Percentiles rank a stretch among this genome's conserved stretches.
Conservation (phyloP, 2,888 invertebrate species). For the Hermodice carunculata region DNA sequence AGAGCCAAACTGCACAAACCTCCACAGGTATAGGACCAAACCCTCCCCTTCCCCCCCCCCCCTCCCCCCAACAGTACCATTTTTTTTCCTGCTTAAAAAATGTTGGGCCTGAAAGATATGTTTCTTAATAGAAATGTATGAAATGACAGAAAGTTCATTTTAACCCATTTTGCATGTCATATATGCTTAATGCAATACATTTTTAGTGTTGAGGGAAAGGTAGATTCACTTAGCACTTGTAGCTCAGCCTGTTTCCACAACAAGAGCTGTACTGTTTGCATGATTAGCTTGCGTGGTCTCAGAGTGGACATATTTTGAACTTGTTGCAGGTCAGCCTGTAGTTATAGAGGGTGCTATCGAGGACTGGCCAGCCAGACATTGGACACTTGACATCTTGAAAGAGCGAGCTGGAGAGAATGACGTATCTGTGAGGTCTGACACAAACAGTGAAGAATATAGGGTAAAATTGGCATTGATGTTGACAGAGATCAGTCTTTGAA, state of each 20-base stretch:
- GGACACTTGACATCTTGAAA: constrained; percentile 41
- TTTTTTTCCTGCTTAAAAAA: too few relatives aligned
- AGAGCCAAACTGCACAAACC: too few relatives aligned
- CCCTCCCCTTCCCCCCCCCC: too few relatives aligned
- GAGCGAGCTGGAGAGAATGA: constrained; percentile 37
- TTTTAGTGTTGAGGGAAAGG: not conserved
- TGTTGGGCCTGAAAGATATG: too few relatives aligned
- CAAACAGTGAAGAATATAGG: constrained; percentile 44
- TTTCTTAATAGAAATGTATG: too few relatives aligned
- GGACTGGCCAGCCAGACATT: constrained; percentile 41
- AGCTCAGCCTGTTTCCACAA: not conserved
- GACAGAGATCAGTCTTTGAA: too few relatives aligned
- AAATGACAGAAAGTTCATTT: too few relatives aligned
- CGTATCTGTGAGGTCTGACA: constrained; percentile 44
- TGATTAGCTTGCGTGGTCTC: not conserved
- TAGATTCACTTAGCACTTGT: not conserved
- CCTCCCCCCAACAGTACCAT: too few relatives aligned
- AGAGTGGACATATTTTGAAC: not conserved
- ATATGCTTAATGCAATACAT: too few relatives aligned
- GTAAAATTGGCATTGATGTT: constrained; percentile 25
- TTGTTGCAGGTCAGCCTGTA: constrained; percentile 39
- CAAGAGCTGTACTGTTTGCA: not conserved
- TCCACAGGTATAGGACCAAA: too few relatives aligned
- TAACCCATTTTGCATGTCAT: too few relatives aligned
- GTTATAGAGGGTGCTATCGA: constrained; percentile 37